phyloP scores from a whole-genome alignment of 1,140 invertebrate species.

The Contarinia nasturtii region DNA sequence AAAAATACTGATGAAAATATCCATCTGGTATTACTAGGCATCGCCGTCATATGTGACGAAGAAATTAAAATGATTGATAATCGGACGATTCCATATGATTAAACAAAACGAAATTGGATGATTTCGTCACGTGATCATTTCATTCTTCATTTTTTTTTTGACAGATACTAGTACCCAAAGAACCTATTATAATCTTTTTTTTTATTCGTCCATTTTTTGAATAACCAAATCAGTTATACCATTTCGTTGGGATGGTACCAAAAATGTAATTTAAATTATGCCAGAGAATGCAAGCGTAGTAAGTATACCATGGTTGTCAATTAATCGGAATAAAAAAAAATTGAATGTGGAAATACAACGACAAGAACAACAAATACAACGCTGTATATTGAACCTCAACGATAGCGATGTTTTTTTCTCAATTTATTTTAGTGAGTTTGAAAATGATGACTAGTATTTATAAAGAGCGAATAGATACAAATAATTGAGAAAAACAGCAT shows the following conservation, averaged over 20 bases:
- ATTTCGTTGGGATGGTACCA: slow-evolving; percentile 47
- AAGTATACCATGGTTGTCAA: slow-evolving; percentile 38
- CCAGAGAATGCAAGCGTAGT: slow-evolving; percentile 7
- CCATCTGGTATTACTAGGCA: no score
- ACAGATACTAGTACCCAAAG: no score
- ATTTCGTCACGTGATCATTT: slow-evolving; percentile 38
- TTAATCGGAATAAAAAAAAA: slow-evolving; percentile 23
- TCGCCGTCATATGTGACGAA: slow-evolving; percentile 56
- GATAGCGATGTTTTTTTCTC: no score
- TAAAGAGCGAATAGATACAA: no score
- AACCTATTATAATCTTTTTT: no score
- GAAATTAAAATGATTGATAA: slow-evolving; percentile 62
- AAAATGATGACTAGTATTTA: no score
- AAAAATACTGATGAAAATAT: no score
- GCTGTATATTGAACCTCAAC: slow-evolving; percentile 31
- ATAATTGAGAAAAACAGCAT: no score
- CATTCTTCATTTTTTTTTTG: no score
- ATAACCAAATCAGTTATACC: no score
- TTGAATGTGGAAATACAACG: slow-evolving; percentile 28
- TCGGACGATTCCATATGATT: slow-evolving; percentile 26
- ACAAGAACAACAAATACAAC: not conserved
- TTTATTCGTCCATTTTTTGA: no score
- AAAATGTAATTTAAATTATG: slow-evolving; percentile 40
- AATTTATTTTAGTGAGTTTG: no score
- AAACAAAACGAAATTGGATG: slow-evolving; percentile 29